Percentiles rank a stretch among this genome's conserved stretches.
These are phyloP conservation scores for Sorex maritimensis DNA, from an alignment of 2,797 vertebrate species.

Conservation along the genomic window DNA sequence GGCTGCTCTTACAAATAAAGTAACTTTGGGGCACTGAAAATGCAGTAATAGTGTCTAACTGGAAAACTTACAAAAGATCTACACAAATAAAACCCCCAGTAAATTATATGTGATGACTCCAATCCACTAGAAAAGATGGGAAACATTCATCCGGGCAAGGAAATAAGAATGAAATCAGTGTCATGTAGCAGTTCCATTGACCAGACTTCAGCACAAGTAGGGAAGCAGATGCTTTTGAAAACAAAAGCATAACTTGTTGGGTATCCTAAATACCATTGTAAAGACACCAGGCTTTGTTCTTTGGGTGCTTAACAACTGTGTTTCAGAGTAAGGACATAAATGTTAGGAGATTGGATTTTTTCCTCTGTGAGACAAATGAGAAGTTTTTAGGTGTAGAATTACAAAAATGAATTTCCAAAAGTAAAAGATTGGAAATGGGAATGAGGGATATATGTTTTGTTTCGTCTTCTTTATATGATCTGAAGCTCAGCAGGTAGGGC, in stretches of 20 bases:
- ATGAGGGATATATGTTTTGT: neutral
- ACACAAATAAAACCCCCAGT: neutral
- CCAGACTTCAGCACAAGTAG: neutral
- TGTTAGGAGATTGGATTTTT: neutral
- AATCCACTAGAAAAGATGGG: neutral
- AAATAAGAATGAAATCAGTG: neutral
- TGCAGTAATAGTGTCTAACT: neutral
- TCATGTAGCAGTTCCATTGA: neutral
- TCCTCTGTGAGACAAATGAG: neutral
- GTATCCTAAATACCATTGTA: neutral
- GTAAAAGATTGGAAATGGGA: neutral
- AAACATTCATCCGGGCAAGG: neutral
- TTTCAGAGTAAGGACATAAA: neutral
- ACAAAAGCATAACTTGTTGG: neutral
- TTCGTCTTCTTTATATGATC: no score
- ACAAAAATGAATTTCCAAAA: neutral
- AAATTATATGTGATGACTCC: neutral
- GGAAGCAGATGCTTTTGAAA: neutral
- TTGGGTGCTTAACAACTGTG: neutral
- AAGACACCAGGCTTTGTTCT: neutral
- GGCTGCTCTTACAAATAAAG: slow-evolving; percentile 48
- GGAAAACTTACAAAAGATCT: neutral
- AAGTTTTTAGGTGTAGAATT: neutral
- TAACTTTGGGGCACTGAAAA: slow-evolving; percentile 12
- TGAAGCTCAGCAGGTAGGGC: no score